Evolutionary conservation across 2,797 vertebrate genomes (phyloP), one percentile per base, ranked within the genome.

Genomic region (Pseudocheirus occidentalis): DNA sequence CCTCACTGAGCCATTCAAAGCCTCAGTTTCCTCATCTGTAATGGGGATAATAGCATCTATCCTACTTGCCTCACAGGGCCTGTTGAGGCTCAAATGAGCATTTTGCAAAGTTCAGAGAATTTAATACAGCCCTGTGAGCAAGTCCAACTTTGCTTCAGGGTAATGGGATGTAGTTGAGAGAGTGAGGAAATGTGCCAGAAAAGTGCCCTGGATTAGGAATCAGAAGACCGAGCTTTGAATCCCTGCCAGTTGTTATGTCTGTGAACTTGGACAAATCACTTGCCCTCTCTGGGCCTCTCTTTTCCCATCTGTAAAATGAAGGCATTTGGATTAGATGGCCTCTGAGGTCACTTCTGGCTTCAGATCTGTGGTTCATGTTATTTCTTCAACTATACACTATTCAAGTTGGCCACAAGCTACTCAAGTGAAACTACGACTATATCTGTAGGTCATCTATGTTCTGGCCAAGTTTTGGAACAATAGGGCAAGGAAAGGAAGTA

Each of bases 401-500:
- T 92, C 92, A 57, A 91, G 53, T 62, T 95, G 95, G 66, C 92
- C 73, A 28, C 28, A 91, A 95, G 95, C 95, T 94, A 93, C 21
- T 29, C 58, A 52, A 54, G 14, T 91, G 52, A 89, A 73, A 6
- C 24, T 56, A 5, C 46, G 58, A 93, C 53, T 62, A 31, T 92
- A 91, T 92, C 57, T 55, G 56, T 92, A 91, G 50, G 40, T 90
- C 9, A 1, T 95, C 56, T 87, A 55, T 91, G 92, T 95, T 95
- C 91, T 91, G 92, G 66, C 55, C 94, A 96, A 90, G n/a, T 50
- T 91, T 93, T 92, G 97, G 96, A 98, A 98, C 98, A 98, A 96
- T 98, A 94, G 94, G 90, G 87, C 96, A 97, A 97, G 93, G 90
- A 52, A 90, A 97, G 97, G 98, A 98, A 98, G 95, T 90, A 92